Percentiles rank a stretch among this genome's conserved stretches.
phyloP scores from a whole-genome alignment of 2,888 invertebrate genomes.

The Therioaphis trifolii region DNA sequence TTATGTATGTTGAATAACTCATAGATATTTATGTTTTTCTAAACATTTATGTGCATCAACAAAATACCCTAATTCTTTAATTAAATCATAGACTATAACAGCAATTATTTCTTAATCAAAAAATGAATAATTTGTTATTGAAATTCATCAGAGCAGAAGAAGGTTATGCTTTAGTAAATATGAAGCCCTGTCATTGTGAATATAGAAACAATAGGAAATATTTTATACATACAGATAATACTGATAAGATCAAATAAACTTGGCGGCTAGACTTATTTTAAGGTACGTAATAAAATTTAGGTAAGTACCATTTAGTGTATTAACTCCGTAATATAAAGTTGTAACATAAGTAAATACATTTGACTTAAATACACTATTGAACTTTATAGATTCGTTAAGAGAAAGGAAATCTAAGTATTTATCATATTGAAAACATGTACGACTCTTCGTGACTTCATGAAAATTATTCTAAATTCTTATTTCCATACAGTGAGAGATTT shows the following conservation, averaged over 20 bases:
- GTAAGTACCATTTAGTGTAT: not conserved
- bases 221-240: constrained; percentile 20
- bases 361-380: constrained; percentile 29
- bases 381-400: constrained; percentile 23
- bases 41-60: not conserved
- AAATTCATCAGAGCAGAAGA: constrained; percentile 39
- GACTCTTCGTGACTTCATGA: constrained; percentile 16
- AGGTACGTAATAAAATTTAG: not conserved
- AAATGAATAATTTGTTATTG: constrained; percentile 23
- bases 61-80: not conserved
- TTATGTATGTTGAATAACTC: too few species aligned
- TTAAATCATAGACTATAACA: constrained; percentile 26
- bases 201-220: constrained; percentile 44
- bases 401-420: constrained; percentile 38
- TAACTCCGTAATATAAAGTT: not conserved
- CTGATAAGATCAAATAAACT: constrained; percentile 38
- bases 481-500: not conserved
- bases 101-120: constrained; percentile 45
- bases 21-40: not conserved
- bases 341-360: not conserved
- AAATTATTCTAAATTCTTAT: constrained; percentile 21
- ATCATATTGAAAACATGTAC: constrained; percentile 15
- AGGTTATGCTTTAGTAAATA: constrained; percentile 43
- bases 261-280: not conserved
- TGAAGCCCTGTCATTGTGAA: constrained; percentile 4